Evolutionary conservation across 1,140 invertebrate genomes (phyloP).

Genomic region (Temnothorax curvispinosus): DNA sequence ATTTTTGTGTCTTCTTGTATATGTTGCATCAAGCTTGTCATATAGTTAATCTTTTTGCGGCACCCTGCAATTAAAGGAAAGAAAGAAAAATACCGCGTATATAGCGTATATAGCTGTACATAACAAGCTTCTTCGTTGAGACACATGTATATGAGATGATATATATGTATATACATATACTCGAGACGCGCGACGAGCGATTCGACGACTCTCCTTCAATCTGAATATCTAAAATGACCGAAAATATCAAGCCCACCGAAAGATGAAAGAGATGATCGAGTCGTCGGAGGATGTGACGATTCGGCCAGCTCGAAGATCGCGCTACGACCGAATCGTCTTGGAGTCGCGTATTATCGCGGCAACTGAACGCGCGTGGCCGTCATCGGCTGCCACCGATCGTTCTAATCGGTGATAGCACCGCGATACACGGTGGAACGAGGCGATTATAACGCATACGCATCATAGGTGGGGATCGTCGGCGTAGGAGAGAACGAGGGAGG

Average conservation of each 20-base stretch:
- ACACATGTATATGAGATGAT: too few relatives aligned
- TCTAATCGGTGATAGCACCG: conserved; percentile 55
- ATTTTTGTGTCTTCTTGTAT: too few relatives aligned
- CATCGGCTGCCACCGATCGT: conserved; percentile 15
- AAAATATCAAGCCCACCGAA: neutral
- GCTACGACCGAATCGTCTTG: neutral
- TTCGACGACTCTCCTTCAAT: too few relatives aligned
- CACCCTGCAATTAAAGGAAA: neutral
- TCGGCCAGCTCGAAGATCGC: neutral
- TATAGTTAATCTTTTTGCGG: neutral
- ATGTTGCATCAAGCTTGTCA: neutral
- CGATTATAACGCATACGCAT: conserved; percentile 63
- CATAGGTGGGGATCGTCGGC: conserved; percentile 70
- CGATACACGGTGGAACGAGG: conserved; percentile 41
- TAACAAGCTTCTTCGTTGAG: neutral
- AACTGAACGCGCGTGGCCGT: conserved; percentile 18
- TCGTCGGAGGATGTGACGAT: too few relatives aligned
- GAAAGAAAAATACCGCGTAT: neutral
- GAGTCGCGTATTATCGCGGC: neutral
- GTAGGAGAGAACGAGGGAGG: conserved; percentile 66
- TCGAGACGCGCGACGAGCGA: too few relatives aligned
- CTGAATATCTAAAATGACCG: too few relatives aligned
- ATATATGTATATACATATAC: too few relatives aligned
- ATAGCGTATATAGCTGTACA: too few relatives aligned
- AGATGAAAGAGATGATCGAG: neutral